Conservation (phyloP, 2,888 invertebrate genomes). For the Plebejus argus region DNA sequence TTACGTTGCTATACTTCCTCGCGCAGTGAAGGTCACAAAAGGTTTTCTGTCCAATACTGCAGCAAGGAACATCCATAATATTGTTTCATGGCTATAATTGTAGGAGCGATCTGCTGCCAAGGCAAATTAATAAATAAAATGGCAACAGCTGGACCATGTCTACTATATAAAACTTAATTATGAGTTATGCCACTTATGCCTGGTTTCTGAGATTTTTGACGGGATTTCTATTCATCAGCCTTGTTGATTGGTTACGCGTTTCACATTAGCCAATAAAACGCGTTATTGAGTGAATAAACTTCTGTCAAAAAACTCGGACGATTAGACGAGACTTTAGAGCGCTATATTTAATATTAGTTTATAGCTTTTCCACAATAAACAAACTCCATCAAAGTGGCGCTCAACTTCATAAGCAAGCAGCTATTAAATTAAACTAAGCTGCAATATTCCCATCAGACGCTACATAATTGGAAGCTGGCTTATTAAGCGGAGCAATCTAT, state of each 20-base stretch:
- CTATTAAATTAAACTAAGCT: slow-evolving; percentile 41
- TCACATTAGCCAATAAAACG: background rate
- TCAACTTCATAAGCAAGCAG: slow-evolving; percentile 38
- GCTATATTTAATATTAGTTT: background rate
- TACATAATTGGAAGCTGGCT: slow-evolving; percentile 45
- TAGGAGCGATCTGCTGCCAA: background rate
- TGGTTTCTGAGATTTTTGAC: background rate
- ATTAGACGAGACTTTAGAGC: no score
- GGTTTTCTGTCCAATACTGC: background rate
- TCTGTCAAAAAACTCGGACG: background rate
- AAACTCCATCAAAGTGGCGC: background rate
- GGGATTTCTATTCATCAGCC: background rate
- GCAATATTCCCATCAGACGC: slow-evolving; percentile 41
- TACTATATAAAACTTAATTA: no score
- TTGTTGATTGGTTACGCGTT: no score
- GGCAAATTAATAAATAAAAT: background rate
- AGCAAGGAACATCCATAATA: background rate
- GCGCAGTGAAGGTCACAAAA: background rate
- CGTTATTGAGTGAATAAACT: background rate
- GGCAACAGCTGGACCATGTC: no score
- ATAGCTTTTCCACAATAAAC: background rate
- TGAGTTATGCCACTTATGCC: no score
- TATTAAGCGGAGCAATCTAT: slow-evolving; percentile 55
- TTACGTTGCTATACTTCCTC: background rate
- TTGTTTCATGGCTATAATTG: background rate